phyloP scores from a whole-genome alignment of 2,797 vertebrate species.

The Hyperoplus immaculatus region DNA sequence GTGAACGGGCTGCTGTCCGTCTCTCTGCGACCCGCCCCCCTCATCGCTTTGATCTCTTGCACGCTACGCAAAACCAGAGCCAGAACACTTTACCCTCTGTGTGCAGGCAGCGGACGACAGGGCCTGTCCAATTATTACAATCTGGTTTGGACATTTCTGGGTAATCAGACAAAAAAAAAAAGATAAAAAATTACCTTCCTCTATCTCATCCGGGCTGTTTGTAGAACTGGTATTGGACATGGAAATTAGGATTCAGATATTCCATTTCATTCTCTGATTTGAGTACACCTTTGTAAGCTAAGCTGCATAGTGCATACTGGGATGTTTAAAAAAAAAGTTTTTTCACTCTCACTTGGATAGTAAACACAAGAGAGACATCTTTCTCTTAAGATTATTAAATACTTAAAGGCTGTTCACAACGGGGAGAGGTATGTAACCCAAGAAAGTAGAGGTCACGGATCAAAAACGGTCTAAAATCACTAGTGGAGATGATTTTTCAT shows the following conservation, averaged over 20 bases:
- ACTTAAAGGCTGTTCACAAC: not conserved
- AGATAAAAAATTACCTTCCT: slow-evolving; percentile 71
- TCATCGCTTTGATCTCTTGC: slow-evolving; percentile 79
- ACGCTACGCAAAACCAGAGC: slow-evolving; percentile 74
- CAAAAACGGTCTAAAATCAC: not conserved
- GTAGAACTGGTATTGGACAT: not conserved
- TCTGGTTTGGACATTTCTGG: slow-evolving; percentile 77
- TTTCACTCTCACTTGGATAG: not conserved
- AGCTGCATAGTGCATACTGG: not conserved
- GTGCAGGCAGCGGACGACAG: slow-evolving; percentile 60
- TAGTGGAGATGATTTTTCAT: not conserved
- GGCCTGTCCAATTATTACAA: slow-evolving; percentile 81
- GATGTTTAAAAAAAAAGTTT: not conserved
- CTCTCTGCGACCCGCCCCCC: slow-evolving; percentile 58
- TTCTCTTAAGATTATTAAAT: not conserved
- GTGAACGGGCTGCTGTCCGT: slow-evolving; percentile 77
- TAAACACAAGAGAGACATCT: not conserved
- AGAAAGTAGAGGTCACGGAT: not conserved
- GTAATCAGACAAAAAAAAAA: slow-evolving; percentile 69
- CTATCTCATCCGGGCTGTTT: slow-evolving; percentile 31
- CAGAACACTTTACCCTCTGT: slow-evolving; percentile 73
- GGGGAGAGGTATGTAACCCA: not conserved
- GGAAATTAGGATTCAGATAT: slow-evolving; percentile 13
- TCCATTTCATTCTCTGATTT: slow-evolving; percentile 17
- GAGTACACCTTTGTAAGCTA: not conserved